Evolutionary conservation across 2,888 invertebrate genomes (phyloP).

Genomic region (Emmelina monodactyla): DNA sequence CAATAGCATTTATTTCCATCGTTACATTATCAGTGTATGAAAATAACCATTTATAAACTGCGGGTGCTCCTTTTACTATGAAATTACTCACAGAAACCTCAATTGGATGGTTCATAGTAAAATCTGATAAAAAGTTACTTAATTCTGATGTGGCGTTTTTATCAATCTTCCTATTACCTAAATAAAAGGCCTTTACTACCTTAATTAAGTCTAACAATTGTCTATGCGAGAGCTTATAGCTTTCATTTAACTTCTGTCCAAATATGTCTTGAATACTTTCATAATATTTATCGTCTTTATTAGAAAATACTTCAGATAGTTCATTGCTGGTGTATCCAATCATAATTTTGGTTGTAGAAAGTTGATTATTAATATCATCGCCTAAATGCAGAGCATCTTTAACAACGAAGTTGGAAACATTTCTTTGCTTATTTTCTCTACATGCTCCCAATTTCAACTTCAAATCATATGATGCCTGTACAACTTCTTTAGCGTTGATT

Average conservation of each 20-base stretch:
- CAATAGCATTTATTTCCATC: constrained; percentile 22
- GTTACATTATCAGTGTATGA: constrained; percentile 24
- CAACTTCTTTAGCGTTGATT: constrained; percentile 22
- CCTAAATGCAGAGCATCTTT: constrained; percentile 20
- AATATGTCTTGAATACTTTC: constrained; percentile 12
- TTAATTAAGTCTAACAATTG: too few species aligned
- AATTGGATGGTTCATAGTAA: constrained; percentile 21
- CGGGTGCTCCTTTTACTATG: constrained; percentile 20
- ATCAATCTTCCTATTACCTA: constrained; percentile 21
- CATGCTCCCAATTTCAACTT: constrained; percentile 22
- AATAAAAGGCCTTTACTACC: constrained; percentile 21
- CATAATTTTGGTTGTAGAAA: constrained; percentile 19
- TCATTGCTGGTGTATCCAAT: constrained; percentile 32
- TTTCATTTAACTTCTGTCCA: constrained; percentile 16
- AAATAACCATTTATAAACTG: constrained; percentile 26
- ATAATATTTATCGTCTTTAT: constrained; percentile 19
- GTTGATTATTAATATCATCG: constrained; percentile 2
- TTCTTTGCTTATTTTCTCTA: constrained; percentile 23
- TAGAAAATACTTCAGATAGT: constrained; percentile 19
- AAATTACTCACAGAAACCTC: constrained; percentile 25
- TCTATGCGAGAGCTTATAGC: constrained; percentile 15
- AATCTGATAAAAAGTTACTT: constrained; percentile 25
- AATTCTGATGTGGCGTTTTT: constrained; percentile 22
- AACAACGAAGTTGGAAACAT: constrained; percentile 21
- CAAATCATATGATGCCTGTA: constrained; percentile 21